Conservation (phyloP, 1,140 invertebrate species). For the Tetragnatha versicolor region DNA sequence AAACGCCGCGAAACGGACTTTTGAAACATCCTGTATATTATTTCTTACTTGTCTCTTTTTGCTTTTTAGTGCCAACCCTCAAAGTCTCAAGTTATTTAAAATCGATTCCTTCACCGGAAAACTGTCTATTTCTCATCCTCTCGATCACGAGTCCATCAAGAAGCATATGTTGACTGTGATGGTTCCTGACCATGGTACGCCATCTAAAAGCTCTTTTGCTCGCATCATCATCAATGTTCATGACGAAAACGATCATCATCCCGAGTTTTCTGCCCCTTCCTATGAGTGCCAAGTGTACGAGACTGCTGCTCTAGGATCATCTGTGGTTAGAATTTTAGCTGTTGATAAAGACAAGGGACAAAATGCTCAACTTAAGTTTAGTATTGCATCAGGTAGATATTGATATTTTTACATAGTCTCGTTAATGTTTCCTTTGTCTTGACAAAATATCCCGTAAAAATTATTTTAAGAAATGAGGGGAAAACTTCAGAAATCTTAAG, state of each 20-base stretch:
- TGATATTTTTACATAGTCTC: too few species aligned
- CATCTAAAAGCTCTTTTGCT: constrained; percentile 83
- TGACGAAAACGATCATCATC: constrained; percentile 89
- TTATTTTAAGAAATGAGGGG: too few species aligned
- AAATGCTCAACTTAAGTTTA: constrained; percentile 81
- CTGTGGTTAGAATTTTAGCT: constrained; percentile 76
- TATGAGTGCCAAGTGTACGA: constrained; percentile 79
- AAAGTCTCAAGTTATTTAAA: constrained; percentile 79
- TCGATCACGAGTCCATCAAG: constrained; percentile 82
- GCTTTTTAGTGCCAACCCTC: constrained; percentile 69
- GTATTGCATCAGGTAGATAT: constrained; percentile 75
- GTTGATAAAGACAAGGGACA: constrained; percentile 82
- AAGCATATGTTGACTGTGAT: constrained; percentile 87
- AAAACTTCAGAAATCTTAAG: too few species aligned
- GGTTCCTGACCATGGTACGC: constrained; percentile 87
- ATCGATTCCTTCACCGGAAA: constrained; percentile 80
- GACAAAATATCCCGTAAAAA: too few species aligned
- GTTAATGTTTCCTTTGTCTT: too few species aligned
- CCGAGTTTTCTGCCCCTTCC: constrained; percentile 78
- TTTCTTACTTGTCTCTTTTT: not conserved
- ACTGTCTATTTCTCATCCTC: constrained; percentile 72
- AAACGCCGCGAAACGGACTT: too few species aligned
- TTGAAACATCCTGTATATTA: too few species aligned
- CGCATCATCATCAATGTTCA: constrained; percentile 80
- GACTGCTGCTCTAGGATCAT: constrained; percentile 76